Base-by-base conservation (phyloP, 2,113 vertebrate genomes). In the Oreochromis tanganicae region DNA sequence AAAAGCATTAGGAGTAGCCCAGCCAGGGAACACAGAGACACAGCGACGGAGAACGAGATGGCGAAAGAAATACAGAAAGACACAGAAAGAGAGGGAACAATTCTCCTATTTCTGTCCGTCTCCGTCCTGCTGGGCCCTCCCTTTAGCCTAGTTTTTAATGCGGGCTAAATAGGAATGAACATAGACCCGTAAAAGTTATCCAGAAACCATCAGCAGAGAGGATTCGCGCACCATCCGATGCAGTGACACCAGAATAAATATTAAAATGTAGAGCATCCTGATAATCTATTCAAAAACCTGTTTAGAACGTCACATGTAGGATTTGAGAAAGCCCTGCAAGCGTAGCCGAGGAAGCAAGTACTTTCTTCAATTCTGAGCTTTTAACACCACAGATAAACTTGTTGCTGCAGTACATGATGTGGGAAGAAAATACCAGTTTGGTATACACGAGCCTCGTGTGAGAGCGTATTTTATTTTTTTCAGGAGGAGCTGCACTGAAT, bases 1-100 rank as follows among this genome's bases (percentile, higher is more conserved):
- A 95, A 92, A 95, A 93, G 95, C 96, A 96, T 96, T 96, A 95
- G 96, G 92, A 92, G 93, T 73, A 87, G 87, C 86, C 85, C 91
- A 85, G 91, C 5, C 0, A 89, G 87, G 89, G 87, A 92, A 61
- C 82, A 86, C 75, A 17, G 79, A 82, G 87, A 85, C 84, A 79
- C 86, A 81, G 91, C 36, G 84, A 88, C 85, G 57, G 82, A 86
- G 85, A 71, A 29, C 16, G 80, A 90, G 0, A 90, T 88, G 63
- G 80, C 80, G 27, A 81, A 27, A 56, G 41, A 78, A 80, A 83
- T 88, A 81, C n/a, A 36, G 88, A 85, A 43, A 75, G 68, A 86
- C 43, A 66, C 46, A 85, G 84, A 87, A 41, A 50, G 81, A 89
- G 87, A 80, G 71, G 68, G 90, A 87, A 56, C 79, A 73, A 92